phyloP scores from a whole-genome alignment of 2,888 invertebrate species.

The Dysmachus trigonus region DNA sequence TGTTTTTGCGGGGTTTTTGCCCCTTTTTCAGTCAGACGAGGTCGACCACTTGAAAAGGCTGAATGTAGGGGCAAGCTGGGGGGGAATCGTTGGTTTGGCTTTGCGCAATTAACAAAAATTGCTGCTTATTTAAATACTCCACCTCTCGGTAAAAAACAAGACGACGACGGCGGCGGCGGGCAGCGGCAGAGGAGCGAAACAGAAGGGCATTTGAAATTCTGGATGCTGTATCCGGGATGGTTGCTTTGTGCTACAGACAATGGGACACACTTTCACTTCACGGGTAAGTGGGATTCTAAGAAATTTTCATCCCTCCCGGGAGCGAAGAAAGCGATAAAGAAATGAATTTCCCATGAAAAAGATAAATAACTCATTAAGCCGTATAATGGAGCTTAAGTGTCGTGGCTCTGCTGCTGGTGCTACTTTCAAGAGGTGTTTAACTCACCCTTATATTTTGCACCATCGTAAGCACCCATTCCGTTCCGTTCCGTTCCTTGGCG shows the following conservation, averaged over 20 bases:
- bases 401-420: not conserved
- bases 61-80: not conserved
- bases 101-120: constrained; percentile 22
- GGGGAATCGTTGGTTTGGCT: not conserved
- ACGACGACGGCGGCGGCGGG: too few species aligned
- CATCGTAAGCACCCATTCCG: not conserved
- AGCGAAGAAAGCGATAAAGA: not conserved
- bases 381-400: not conserved
- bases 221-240: not conserved
- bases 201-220: not conserved
- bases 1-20: not conserved
- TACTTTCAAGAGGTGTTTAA: not conserved
- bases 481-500: too few species aligned
- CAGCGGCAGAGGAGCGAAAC: not conserved
- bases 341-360: not conserved
- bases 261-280: not conserved
- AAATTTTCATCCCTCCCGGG: not conserved
- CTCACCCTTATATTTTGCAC: not conserved
- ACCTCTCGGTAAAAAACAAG: not conserved
- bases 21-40: not conserved
- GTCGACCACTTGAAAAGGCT: not conserved
- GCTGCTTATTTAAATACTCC: constrained; percentile 6
- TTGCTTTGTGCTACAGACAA: not conserved
- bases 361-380: constrained; percentile 13
- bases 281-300: not conserved